Evolutionary conservation across 2,888 invertebrate genomes (phyloP).

Genomic region (Leptura quadrifasciata): DNA sequence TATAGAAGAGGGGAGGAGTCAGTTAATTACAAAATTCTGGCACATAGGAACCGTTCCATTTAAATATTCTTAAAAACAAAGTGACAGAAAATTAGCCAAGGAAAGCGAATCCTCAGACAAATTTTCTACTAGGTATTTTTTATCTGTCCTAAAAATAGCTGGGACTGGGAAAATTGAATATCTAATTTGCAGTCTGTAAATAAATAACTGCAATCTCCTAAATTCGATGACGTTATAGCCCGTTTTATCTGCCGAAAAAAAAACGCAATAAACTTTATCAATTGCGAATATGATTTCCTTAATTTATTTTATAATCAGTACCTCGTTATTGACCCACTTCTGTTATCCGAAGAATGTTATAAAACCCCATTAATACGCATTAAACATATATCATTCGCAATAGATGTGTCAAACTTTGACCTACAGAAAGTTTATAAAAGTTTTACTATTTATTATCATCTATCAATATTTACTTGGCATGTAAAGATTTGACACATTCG

Average conservation of each 20-base stretch:
- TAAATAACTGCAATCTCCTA: background rate
- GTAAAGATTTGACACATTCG: slow-evolving; percentile 21
- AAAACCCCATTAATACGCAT: slow-evolving; percentile 23
- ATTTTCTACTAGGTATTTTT: too few relatives aligned
- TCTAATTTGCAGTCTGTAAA: background rate
- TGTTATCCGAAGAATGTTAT: slow-evolving; percentile 15
- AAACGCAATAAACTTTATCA: slow-evolving; percentile 15
- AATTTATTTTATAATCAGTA: slow-evolving; percentile 21
- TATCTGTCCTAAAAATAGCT: background rate
- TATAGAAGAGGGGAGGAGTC: too few relatives aligned
- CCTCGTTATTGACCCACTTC: slow-evolving; percentile 29
- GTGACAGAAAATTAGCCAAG: too few relatives aligned
- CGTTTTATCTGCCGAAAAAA: slow-evolving; percentile 1
- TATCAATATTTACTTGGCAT: slow-evolving; percentile 18
- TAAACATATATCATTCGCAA: slow-evolving; percentile 28
- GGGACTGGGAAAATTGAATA: too few relatives aligned
- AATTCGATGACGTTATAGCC: background rate
- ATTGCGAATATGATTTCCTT: slow-evolving; percentile 12
- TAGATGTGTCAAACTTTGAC: slow-evolving; percentile 46
- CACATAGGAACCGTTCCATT: too few relatives aligned
- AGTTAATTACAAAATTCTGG: too few relatives aligned
- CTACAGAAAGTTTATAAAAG: slow-evolving; percentile 43
- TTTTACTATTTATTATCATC: slow-evolving; percentile 27
- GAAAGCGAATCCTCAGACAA: too few relatives aligned
- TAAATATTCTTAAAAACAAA: too few relatives aligned